Conservation (phyloP, 2,113 vertebrate genomes). For the Recurvirostra avosetta region DNA sequence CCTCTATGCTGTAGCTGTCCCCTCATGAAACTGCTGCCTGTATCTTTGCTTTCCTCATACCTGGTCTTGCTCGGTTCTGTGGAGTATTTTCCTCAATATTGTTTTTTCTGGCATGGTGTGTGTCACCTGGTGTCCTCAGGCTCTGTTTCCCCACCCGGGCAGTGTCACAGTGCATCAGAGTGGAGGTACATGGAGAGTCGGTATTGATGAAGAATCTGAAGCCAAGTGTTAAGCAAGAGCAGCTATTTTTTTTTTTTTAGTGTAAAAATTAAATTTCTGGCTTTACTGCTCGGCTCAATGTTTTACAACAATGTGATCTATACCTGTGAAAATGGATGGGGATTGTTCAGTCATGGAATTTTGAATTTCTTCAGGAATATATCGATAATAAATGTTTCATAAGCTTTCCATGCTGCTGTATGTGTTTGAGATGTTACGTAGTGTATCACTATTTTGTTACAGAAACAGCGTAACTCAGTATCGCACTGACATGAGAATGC, state of each 20-base stretch:
- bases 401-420: background rate
- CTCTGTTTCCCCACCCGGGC: background rate
- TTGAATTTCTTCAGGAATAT: background rate
- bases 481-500: accelerated
- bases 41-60: background rate
- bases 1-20: background rate
- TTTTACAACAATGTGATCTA: background rate
- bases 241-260: background rate
- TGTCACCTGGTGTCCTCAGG: background rate
- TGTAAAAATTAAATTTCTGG: background rate
- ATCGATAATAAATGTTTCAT: accelerated
- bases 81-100: accelerated
- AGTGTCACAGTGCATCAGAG: accelerated
- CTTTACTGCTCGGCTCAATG: background rate
- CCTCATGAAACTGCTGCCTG: background rate
- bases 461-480: background rate
- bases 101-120: background rate
- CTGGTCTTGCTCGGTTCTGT: background rate
- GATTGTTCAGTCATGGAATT: background rate
- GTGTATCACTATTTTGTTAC: accelerated
- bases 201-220: background rate
- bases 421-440: background rate
- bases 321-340: background rate
- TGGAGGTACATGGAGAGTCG: background rate
- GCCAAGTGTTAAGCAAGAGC: background rate